Evolutionary conservation across 2,888 invertebrate genomes (phyloP).

Genomic region (Byasa hedistus): DNA sequence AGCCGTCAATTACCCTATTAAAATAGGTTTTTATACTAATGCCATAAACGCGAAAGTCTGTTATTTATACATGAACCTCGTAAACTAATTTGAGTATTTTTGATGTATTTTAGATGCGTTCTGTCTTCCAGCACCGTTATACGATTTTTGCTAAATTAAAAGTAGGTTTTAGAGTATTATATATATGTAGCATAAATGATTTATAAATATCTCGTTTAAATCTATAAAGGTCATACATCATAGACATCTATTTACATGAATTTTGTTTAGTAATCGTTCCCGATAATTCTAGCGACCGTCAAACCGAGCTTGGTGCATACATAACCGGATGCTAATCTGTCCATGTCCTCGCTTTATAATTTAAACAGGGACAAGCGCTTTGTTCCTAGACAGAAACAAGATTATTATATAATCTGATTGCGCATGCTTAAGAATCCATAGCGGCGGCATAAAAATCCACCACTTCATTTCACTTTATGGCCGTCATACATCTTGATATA

Average conservation of each 20-base stretch:
- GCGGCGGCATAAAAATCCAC: neutral
- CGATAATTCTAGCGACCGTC: slow-evolving; percentile 9
- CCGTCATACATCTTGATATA: neutral
- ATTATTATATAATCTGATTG: slow-evolving; percentile 9
- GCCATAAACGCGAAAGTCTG: too few relatives aligned
- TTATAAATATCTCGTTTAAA: too few relatives aligned
- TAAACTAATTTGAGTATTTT: too few relatives aligned
- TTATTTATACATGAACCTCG: too few relatives aligned
- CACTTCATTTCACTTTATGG: neutral
- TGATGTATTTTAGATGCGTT: too few relatives aligned
- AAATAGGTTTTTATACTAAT: too few relatives aligned
- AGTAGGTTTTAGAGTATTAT: too few relatives aligned
- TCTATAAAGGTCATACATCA: too few relatives aligned
- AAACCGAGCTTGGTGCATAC: slow-evolving; percentile 8
- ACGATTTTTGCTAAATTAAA: too few relatives aligned
- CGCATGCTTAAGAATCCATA: neutral
- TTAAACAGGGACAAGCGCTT: slow-evolving; percentile 32
- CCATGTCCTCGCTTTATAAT: slow-evolving; percentile 35
- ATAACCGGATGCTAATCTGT: slow-evolving; percentile 37
- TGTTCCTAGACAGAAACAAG: slow-evolving; percentile 5
- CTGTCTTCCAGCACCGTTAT: too few relatives aligned
- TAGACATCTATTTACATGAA: neutral
- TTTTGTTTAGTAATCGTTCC: slow-evolving; percentile 15
- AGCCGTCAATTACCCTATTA: too few relatives aligned
- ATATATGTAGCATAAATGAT: too few relatives aligned